Percentiles rank a stretch among this genome's conserved stretches.
Evolutionary conservation across 2,888 invertebrate genomes (phyloP).

Genomic region (Bembecia ichneumoniformis): DNA sequence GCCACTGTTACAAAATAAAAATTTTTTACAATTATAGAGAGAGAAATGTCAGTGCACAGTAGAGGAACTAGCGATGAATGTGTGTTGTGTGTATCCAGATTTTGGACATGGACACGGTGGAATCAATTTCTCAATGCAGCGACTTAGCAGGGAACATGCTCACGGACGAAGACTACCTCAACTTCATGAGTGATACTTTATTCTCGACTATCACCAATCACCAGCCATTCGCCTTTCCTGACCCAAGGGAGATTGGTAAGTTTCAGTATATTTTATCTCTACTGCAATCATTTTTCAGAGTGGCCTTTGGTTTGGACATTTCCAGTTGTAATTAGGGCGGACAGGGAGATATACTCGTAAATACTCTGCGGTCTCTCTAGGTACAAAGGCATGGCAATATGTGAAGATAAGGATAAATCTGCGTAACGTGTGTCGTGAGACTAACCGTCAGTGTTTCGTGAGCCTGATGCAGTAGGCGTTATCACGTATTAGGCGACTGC

Average conservation of each 20-base stretch:
- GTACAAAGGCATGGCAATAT: too few species aligned
- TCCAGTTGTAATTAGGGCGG: too few species aligned
- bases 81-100: constrained; percentile 50
- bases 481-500: too few species aligned
- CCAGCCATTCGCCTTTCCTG: constrained; percentile 96
- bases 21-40: neutral
- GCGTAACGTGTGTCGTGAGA: too few species aligned
- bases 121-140: constrained; percentile 78
- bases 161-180: constrained; percentile 89
- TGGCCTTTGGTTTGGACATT: too few species aligned
- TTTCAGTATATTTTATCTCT: neutral
- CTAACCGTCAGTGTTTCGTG: too few species aligned
- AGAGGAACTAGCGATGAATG: neutral
- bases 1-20: neutral
- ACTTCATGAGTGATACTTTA: constrained; percentile 90
- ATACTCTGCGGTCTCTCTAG: too few species aligned
- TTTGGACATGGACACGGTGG: constrained; percentile 80
- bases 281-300: too few species aligned
- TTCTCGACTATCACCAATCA: constrained; percentile 88
- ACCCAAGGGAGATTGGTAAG: constrained; percentile 95
- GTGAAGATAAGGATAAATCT: too few species aligned
- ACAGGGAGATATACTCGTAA: too few species aligned
- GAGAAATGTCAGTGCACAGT: neutral
- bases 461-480: too few species aligned
- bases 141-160: constrained; percentile 80